Conservation (phyloP, 2,797 vertebrate species). For the Anas flavirostris region DNA sequence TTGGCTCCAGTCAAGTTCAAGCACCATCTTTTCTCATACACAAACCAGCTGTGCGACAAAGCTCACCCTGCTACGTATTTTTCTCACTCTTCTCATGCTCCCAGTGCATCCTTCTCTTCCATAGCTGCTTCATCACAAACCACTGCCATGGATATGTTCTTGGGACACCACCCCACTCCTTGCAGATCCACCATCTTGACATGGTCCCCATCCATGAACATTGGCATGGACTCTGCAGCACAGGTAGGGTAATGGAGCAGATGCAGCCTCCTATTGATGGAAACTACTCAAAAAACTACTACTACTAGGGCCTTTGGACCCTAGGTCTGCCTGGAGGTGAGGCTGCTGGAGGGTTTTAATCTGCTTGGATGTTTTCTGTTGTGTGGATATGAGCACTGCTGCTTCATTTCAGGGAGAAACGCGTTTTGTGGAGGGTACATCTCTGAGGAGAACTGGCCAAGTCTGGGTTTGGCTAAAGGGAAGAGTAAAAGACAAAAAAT, state of each 20-base stretch:
- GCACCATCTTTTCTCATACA: fast-evolving
- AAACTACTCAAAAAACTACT: background rate
- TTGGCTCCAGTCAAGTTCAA: background rate
- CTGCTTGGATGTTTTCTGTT: background rate
- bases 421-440: background rate
- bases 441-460: background rate
- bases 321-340: background rate
- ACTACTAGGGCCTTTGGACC: background rate
- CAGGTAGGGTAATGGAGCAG: fast-evolving
- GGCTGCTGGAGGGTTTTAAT: background rate
- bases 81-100: background rate
- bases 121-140: background rate
- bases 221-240: fast-evolving
- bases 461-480: background rate
- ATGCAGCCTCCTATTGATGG: fast-evolving
- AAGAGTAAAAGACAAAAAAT: background rate
- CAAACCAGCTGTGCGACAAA: background rate
- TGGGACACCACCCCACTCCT: background rate
- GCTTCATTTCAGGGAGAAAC: background rate
- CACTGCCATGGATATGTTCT: too few relatives aligned
- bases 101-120: background rate
- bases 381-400: fast-evolving
- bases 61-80: background rate
- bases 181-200: background rate
- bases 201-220: too few relatives aligned